Percentiles rank a stretch among this genome's conserved stretches.
phyloP scores from a whole-genome alignment of 2,797 vertebrate species.

The Momotus momota region DNA sequence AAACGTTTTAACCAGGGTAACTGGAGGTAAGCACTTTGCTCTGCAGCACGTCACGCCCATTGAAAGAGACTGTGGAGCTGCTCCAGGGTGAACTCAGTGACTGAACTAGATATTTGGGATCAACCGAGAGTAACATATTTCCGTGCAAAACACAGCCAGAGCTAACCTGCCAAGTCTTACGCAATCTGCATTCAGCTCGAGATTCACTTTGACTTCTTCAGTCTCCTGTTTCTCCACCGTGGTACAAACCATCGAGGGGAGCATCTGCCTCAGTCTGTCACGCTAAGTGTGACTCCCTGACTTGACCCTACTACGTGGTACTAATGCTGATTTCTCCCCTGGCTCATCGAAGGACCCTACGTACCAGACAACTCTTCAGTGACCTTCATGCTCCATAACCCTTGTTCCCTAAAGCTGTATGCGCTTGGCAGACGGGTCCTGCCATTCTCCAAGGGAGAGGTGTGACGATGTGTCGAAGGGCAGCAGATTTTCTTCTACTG shows the following conservation, averaged over 20 bases:
- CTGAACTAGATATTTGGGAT: not conserved
- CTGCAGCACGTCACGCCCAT: not conserved
- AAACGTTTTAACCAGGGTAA: not conserved
- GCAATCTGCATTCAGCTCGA: not conserved
- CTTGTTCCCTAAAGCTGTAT: not conserved
- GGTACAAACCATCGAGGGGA: not conserved
- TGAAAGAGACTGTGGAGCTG: not conserved
- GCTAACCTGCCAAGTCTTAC: not conserved
- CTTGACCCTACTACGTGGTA: not conserved
- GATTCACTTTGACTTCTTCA: not conserved
- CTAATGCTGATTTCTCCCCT: not conserved
- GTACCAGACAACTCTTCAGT: not conserved
- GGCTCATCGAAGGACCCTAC: not conserved
- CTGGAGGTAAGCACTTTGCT: not conserved
- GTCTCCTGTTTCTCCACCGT: not conserved
- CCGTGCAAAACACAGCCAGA: not conserved
- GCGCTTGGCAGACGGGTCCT: not conserved
- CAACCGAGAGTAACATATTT: not conserved
- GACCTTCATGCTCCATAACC: not conserved
- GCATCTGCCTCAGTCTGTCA: not conserved
- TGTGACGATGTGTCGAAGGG: not conserved
- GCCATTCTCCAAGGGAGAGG: not conserved
- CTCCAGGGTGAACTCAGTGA: not conserved
- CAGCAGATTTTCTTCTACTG: not conserved
- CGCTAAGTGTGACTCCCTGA: not conserved